Percentiles rank a stretch among this genome's conserved stretches.
These are phyloP conservation scores for Micrasema minimum DNA, from an alignment of 1,140 invertebrate species.

Conservation along the genomic window DNA sequence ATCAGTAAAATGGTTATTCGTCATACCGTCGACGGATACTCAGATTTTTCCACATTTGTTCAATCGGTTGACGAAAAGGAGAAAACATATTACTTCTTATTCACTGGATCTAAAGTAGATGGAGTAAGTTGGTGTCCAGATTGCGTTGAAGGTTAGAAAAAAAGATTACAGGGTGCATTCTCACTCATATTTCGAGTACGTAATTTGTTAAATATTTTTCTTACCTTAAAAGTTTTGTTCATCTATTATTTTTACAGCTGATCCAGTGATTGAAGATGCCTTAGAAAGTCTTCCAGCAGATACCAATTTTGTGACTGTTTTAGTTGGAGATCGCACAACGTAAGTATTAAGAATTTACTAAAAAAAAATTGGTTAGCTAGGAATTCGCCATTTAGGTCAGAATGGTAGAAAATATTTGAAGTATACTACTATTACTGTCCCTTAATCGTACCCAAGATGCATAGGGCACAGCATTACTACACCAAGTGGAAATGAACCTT, in stretches of 20 bases:
- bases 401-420: no score
- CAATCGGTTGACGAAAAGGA: conserved; percentile 43
- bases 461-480: no score
- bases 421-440: no score
- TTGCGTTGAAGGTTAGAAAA: conserved; percentile 71
- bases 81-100: conserved; percentile 70
- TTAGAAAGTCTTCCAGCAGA: conserved; percentile 68
- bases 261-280: conserved; percentile 72
- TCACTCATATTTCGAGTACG: no score
- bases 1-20: conserved; percentile 44
- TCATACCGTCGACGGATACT: conserved; percentile 44
- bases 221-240: no score
- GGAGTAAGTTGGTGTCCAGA: conserved; percentile 81
- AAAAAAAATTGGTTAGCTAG: no score
- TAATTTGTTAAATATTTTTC: no score
- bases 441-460: no score
- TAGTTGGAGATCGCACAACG: conserved; percentile 75
- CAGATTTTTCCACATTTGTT: conserved; percentile 44
- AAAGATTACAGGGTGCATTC: neutral
- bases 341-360: conserved; percentile 59
- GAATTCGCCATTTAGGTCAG: no score
- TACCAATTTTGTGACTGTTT: conserved; percentile 73
- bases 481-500: no score
- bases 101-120: conserved; percentile 73
- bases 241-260: conserved; percentile 58